Evolutionary conservation across 64 coral and sea anemone species (phyloP).

Genomic region (Acropora yongei): DNA sequence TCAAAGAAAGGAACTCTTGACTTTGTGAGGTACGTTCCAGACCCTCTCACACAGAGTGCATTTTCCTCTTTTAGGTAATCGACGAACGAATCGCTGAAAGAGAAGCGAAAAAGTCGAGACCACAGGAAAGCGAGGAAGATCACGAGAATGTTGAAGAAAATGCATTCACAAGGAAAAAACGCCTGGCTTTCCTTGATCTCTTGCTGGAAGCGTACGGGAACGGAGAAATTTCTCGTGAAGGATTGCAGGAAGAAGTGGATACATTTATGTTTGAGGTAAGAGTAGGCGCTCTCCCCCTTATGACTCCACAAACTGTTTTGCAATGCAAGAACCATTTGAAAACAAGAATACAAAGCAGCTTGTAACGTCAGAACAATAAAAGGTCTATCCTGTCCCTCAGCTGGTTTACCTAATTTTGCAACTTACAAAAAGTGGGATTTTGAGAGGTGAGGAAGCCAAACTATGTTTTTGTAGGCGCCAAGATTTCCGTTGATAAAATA

Average conservation of each 20-base stretch:
- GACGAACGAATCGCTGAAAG: slow-evolving; percentile 62
- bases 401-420: no score
- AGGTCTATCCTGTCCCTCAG: no score
- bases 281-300: neutral
- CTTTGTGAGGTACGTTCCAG: no score
- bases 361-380: no score
- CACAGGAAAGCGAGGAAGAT: neutral
- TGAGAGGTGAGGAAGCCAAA: no score
- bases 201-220: slow-evolving; percentile 71
- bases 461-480: no score
- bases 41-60: neutral
- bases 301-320: neutral
- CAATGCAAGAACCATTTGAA: no score
- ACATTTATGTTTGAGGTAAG: slow-evolving; percentile 88
- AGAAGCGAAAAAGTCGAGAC: neutral
- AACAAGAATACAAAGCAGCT: no score
- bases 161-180: slow-evolving; percentile 28
- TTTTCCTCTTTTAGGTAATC: slow-evolving; percentile 55
- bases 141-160: slow-evolving; percentile 1
- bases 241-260: slow-evolving; percentile 79
- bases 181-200: slow-evolving; percentile 68
- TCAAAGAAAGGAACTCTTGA: no score
- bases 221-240: slow-evolving; percentile 74
- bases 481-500: no score
- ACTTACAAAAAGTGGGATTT: no score